These are phyloP conservation scores for Tetramorium simillimum DNA, from an alignment of 1,140 invertebrate genomes.

Conservation along the genomic window DNA sequence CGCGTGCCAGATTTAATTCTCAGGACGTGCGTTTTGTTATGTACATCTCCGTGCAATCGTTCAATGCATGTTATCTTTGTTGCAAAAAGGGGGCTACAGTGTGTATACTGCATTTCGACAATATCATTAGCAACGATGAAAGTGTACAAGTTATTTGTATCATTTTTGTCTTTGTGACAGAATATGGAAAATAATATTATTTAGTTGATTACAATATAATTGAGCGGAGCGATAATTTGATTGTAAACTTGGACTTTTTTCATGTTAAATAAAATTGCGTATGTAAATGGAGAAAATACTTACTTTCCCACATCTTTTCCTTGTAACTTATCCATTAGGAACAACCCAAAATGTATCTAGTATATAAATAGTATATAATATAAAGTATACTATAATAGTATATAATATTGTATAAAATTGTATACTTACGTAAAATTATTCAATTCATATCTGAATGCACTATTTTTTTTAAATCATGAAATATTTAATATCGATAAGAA, in stretches of 20 bases:
- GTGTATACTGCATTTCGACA: conserved; percentile 35
- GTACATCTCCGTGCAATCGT: conserved; percentile 22
- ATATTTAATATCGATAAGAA: background rate
- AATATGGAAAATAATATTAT: conserved; percentile 15
- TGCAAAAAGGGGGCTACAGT: conserved; percentile 45
- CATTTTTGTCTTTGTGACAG: conserved; percentile 23
- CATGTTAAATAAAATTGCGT: conserved; percentile 45
- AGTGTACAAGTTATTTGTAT: conserved; percentile 50
- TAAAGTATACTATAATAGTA: too few species aligned
- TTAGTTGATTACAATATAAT: conserved; percentile 21
- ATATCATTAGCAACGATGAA: conserved; percentile 62
- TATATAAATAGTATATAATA: too few species aligned
- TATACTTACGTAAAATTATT: conserved; percentile 30
- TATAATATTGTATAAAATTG: background rate
- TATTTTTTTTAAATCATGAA: background rate
- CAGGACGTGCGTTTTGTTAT: conserved; percentile 17
- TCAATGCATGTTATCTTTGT: conserved; percentile 27
- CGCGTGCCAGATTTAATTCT: background rate
- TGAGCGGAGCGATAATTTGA: conserved; percentile 5
- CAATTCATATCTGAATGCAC: background rate
- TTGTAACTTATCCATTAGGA: background rate
- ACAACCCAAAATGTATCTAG: background rate
- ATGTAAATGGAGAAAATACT: background rate
- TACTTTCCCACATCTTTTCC: background rate
- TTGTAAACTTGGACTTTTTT: conserved; percentile 15